These are phyloP conservation scores for Oncopeltus fasciatus DNA, from an alignment of 1,140 invertebrate genomes.

Conservation along the genomic window DNA sequence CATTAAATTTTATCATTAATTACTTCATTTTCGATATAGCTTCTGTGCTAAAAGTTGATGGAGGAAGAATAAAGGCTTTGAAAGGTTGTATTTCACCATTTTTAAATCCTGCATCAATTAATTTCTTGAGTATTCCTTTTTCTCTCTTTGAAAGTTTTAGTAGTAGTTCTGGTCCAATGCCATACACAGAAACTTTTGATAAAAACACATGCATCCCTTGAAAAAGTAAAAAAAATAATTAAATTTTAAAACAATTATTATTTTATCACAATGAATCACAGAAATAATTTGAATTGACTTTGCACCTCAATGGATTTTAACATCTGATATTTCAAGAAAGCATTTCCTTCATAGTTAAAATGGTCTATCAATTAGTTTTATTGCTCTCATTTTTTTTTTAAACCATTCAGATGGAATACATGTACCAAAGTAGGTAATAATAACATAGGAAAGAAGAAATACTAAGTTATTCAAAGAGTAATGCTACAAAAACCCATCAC, in stretches of 20 bases:
- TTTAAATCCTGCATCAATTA: not conserved
- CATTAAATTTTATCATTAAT: not conserved
- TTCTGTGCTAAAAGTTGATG: not conserved
- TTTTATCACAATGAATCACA: not conserved
- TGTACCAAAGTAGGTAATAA: too few species aligned
- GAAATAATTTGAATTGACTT: too few species aligned
- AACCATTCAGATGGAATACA: too few species aligned
- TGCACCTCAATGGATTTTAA: too few species aligned
- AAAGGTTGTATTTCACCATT: not conserved
- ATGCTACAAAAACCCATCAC: too few species aligned
- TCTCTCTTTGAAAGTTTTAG: not conserved
- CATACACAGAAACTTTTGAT: not conserved
- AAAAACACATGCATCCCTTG: not conserved
- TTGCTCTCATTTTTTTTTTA: too few species aligned
- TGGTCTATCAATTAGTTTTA: too few species aligned
- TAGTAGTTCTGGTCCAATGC: not conserved
- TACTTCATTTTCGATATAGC: not conserved
- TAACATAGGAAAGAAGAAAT: too few species aligned
- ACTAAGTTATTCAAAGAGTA: too few species aligned
- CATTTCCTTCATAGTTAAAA: too few species aligned
- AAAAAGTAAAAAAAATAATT: not conserved
- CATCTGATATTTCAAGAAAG: too few species aligned
- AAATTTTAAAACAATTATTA: not conserved
- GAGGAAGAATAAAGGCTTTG: not conserved
- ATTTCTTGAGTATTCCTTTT: not conserved